These are phyloP conservation scores for Phania funesta DNA, from an alignment of 2,888 invertebrate species.

Conservation along the genomic window DNA sequence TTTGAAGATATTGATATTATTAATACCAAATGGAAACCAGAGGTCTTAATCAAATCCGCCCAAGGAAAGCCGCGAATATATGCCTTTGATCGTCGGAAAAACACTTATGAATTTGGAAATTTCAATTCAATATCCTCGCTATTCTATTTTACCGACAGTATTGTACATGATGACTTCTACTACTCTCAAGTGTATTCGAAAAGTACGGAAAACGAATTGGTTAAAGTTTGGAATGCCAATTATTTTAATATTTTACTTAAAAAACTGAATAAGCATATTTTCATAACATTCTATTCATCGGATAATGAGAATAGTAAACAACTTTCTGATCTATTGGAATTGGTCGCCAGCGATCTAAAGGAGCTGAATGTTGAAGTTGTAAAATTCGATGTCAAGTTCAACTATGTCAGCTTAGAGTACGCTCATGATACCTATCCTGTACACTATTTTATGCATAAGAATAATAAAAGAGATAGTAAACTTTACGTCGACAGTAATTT, in stretches of 20 bases:
- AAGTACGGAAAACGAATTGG: not conserved
- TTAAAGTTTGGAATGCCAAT: slow-evolving; percentile 41
- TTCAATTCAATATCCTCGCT: not conserved
- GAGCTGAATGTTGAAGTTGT: slow-evolving; percentile 13
- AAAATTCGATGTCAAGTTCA: slow-evolving; percentile 25
- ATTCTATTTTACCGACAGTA: not conserved
- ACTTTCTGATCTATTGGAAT: not conserved
- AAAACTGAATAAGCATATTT: slow-evolving; percentile 24
- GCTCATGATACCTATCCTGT: slow-evolving; percentile 17
- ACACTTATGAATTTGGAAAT: slow-evolving; percentile 28
- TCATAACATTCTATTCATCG: slow-evolving; percentile 40
- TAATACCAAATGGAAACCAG: slow-evolving; percentile 22
- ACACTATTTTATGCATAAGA: slow-evolving; percentile 37
- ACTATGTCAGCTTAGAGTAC: slow-evolving; percentile 45
- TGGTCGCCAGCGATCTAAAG: not conserved
- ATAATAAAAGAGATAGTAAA: not conserved
- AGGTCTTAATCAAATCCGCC: not conserved
- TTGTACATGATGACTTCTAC: not conserved
- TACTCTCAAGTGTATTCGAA: not conserved
- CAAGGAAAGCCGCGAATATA: slow-evolving; percentile 34
- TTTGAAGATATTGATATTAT: slow-evolving; percentile 47
- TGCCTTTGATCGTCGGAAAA: slow-evolving; percentile 19
- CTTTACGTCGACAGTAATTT: not conserved
- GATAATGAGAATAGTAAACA: not conserved
- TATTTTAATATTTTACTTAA: slow-evolving; percentile 8